Evolutionary conservation across 1,140 invertebrate genomes (phyloP), one percentile per base, ranked within the genome.

Genomic region (Ceratina australensis): DNA sequence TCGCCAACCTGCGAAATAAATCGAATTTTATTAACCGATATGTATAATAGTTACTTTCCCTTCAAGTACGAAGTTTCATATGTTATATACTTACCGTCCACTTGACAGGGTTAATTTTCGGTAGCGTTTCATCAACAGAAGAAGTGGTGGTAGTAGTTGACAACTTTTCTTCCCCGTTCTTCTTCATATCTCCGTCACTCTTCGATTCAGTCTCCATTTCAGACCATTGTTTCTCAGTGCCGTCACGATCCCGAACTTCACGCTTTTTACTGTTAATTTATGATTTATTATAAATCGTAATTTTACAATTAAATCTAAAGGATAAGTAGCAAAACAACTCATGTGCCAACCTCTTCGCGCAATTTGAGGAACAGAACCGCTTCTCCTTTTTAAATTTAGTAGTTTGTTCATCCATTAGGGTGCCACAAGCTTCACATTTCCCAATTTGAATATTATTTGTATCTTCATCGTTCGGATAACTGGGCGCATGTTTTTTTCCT

Each of bases 341-440:
- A 67, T 64, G 12, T n/a, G 83, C 82, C 72, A 84, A 94, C 90
- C 93, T 94, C 89, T 96, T 96, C 12, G 95, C 94, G 91, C 96
- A 97, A n/a, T 93, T 90, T 13, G 94, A 93, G 2, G 96, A 96
- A 86, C 97, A 98, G 85, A 96, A 97, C 60, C 95, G 91, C 87
- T 97, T 97, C 52, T 94, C 94, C 73, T 96, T 96, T 81, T 95
- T 95, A 74, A 96, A 94, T 85, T 96, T 97, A 0, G 94, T 90
- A 68, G 94, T 94, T 63, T 95, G 93, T 82, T 96, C 96, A 18
- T 95, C 92, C 72, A 92, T 20, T 10, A 66, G 24, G 56, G 95
- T 96, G 52, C 96, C 95, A 89, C 97, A 98, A 57, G 94, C 93
- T 89, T 97, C 96, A 87, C 97, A 98, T 84, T 95, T 96, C 1